Conservation (phyloP, 2,888 invertebrate species). For the Parasteatoda lunata region DNA sequence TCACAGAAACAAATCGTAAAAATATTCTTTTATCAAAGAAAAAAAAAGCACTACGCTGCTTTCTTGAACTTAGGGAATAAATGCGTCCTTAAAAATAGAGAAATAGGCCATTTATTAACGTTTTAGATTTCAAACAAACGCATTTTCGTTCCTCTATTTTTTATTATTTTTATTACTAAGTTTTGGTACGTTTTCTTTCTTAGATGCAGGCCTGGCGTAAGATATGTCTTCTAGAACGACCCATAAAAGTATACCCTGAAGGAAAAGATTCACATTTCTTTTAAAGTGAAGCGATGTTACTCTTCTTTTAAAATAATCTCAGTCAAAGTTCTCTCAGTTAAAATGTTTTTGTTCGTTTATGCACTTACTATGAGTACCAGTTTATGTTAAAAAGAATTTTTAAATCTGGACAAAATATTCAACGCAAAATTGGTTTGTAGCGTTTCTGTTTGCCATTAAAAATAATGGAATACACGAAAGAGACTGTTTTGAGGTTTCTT, state of each 20-base stretch:
- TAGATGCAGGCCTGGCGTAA: background rate
- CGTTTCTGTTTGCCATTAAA: too few relatives aligned
- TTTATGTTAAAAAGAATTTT: too few relatives aligned
- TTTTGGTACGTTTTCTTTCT: background rate
- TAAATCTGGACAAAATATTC: too few relatives aligned
- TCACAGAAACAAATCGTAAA: too few relatives aligned
- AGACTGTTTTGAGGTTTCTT: too few relatives aligned
- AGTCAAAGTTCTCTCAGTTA: background rate
- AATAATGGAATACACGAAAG: too few relatives aligned
- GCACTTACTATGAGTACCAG: background rate
- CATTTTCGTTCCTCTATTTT: background rate
- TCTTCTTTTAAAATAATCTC: conserved; percentile 5
- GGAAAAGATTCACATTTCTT: conserved; percentile 4
- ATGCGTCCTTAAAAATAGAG: too few relatives aligned
- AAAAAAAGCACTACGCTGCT: too few relatives aligned
- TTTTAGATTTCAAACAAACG: background rate
- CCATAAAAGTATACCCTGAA: conserved; percentile 26
- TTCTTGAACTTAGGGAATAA: too few relatives aligned
- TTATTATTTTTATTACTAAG: background rate
- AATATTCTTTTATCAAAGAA: too few relatives aligned
- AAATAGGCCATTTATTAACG: background rate
- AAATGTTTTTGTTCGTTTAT: background rate
- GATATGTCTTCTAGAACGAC: conserved; percentile 3
- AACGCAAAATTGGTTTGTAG: too few relatives aligned
- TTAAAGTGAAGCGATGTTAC: conserved; percentile 6